Percentiles rank a stretch among this genome's conserved stretches.
Conservation (phyloP, 1,140 invertebrate genomes). For the Microplitis mediator region DNA sequence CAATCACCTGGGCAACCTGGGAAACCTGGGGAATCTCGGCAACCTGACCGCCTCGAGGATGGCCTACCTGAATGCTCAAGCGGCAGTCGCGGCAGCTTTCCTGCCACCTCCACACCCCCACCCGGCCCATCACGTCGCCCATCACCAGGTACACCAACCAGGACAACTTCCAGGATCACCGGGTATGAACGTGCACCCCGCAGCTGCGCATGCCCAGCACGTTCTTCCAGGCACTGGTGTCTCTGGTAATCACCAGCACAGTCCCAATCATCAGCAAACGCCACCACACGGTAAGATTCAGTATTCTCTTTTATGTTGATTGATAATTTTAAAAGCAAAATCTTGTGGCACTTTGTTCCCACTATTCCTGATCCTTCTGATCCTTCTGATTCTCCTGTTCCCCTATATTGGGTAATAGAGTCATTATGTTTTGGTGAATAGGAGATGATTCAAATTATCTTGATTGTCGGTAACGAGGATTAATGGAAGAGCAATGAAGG, state of each 20-base stretch:
- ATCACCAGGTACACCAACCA: conserved; percentile 60
- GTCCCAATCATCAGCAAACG: conserved; percentile 54
- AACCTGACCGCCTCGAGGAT: conserved; percentile 73
- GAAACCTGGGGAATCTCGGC: conserved; percentile 52
- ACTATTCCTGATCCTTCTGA: too few species aligned
- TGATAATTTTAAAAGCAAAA: background rate
- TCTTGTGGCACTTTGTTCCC: background rate
- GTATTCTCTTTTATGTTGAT: too few species aligned
- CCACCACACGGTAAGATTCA: conserved; percentile 54
- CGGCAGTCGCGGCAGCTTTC: conserved; percentile 85
- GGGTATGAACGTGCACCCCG: conserved; percentile 56
- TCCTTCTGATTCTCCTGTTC: too few species aligned
- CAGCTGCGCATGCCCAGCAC: conserved; percentile 57
- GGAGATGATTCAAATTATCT: conserved; percentile 11
- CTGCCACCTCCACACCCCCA: conserved; percentile 70
- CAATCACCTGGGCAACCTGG: conserved; percentile 56
- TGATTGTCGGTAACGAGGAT: conserved; percentile 18
- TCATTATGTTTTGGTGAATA: too few species aligned
- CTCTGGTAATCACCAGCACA: conserved; percentile 54
- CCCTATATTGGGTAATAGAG: too few species aligned
- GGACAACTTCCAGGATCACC: conserved; percentile 55
- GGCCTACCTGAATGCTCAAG: conserved; percentile 87
- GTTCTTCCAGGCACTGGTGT: conserved; percentile 54
- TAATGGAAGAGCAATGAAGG: conserved; percentile 19
- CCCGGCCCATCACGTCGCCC: conserved; percentile 57